A percentile compares a stretch with the other conserved stretches of the same genome.
phyloP scores from a whole-genome alignment of 2,113 vertebrate genomes.

The Isichthys henryi region DNA sequence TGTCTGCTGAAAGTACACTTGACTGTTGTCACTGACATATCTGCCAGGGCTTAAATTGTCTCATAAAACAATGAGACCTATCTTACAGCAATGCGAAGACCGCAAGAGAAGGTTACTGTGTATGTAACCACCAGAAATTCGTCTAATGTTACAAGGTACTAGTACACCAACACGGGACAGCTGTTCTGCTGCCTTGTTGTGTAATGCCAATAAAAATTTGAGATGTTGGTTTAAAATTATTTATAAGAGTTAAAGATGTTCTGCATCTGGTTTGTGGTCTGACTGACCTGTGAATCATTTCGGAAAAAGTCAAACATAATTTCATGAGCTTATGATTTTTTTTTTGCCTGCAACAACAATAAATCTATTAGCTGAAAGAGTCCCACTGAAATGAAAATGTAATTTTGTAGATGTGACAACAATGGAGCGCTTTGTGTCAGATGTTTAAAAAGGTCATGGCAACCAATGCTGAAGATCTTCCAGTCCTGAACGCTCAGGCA shows the following conservation, averaged over 20 bases:
- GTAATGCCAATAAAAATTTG: conserved; percentile 1
- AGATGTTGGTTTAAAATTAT: conserved; percentile 6
- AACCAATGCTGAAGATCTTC: not conserved
- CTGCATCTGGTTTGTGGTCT: conserved; percentile 4
- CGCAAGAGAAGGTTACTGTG: not conserved
- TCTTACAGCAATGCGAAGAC: not conserved
- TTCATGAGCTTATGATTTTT: not conserved
- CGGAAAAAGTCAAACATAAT: not conserved
- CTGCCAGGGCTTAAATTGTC: not conserved
- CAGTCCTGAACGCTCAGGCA: not conserved
- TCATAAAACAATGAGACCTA: not conserved
- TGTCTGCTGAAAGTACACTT: not conserved
- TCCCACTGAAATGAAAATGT: not conserved
- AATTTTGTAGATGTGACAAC: not conserved
- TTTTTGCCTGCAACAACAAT: not conserved
- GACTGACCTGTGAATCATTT: not conserved
- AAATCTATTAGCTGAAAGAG: not conserved
- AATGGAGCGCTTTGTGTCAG: not conserved
- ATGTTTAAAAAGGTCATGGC: not conserved
- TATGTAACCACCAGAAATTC: not conserved
- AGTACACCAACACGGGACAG: not conserved
- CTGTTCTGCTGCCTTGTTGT: not conserved
- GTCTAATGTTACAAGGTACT: not conserved
- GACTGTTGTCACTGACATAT: not conserved
- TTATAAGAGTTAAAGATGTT: not conserved